phyloP scores from a whole-genome alignment of 2,797 vertebrate genomes.

The Leptoclinus maculatus region DNA sequence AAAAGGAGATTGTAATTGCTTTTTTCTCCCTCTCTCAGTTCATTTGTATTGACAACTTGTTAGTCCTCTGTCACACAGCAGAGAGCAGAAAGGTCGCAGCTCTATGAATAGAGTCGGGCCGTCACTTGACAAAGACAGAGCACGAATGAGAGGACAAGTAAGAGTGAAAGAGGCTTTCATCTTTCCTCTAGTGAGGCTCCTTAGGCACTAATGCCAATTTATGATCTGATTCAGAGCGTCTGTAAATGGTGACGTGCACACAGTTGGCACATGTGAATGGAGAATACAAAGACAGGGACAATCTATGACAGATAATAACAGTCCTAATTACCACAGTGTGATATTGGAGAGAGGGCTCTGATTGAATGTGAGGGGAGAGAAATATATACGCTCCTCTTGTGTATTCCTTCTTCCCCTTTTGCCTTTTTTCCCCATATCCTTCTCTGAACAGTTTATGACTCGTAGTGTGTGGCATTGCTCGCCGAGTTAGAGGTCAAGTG shows the following conservation, averaged over 20 bases:
- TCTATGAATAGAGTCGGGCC: conserved; percentile 58
- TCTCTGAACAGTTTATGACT: conserved; percentile 48
- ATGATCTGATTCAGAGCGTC: conserved; percentile 59
- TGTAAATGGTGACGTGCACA: conserved; percentile 41
- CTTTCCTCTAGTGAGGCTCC: conserved; percentile 33
- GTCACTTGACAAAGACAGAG: conserved; percentile 65
- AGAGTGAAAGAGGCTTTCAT: conserved; percentile 53
- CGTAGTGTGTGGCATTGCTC: conserved; percentile 64
- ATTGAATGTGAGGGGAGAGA: conserved; percentile 65
- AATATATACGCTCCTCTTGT: conserved; percentile 17
- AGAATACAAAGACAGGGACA: conserved; percentile 49
- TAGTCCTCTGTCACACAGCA: conserved; percentile 59
- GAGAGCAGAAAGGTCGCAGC: conserved; percentile 57
- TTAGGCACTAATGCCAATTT: conserved; percentile 60
- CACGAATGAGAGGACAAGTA: conserved; percentile 32
- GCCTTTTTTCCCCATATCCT: conserved; percentile 46
- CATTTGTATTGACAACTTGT: conserved; percentile 81
- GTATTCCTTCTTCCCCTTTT: conserved; percentile 34
- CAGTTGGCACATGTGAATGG: conserved; percentile 22
- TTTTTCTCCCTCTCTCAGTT: conserved; percentile 59
- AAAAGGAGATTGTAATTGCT: conserved; percentile 79
- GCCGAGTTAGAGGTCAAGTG: conserved; percentile 76
- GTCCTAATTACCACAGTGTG: conserved; percentile 59
- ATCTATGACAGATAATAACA: conserved; percentile 61
- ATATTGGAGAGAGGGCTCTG: conserved; percentile 55